Evolutionary conservation across 2,113 vertebrate genomes (phyloP).

Genomic region (Ahaetulla prasina): DNA sequence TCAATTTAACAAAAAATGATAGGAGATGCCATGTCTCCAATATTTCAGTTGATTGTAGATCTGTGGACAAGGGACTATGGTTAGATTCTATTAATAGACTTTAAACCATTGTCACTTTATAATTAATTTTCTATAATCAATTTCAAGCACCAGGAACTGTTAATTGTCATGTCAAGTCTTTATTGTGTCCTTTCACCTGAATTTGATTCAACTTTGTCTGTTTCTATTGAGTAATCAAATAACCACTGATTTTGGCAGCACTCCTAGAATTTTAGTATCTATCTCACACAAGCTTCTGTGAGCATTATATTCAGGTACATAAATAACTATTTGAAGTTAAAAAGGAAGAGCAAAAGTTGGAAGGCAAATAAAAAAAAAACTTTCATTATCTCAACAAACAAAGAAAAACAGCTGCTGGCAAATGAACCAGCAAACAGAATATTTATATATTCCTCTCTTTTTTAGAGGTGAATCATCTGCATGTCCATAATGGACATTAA

Average conservation of each 20-base stretch:
- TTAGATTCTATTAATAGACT: neutral
- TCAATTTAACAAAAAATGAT: neutral
- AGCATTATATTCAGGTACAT: neutral
- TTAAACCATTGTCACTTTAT: neutral
- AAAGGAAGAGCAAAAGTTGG: neutral
- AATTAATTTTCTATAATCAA: neutral
- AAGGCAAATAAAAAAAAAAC: neutral
- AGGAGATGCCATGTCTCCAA: neutral
- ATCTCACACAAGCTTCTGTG: neutral
- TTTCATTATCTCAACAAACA: neutral
- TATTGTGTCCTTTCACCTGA: neutral
- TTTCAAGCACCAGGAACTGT: neutral
- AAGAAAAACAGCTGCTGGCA: neutral
- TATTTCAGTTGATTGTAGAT: neutral
- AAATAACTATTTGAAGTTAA: neutral
- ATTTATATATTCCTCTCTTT: neutral
- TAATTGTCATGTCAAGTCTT: neutral
- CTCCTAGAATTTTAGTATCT: neutral
- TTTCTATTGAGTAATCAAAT: constrained; percentile 1
- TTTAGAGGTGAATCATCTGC: neutral
- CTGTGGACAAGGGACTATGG: neutral
- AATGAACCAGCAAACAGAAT: neutral
- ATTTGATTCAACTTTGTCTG: neutral
- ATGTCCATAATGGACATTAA: neutral
- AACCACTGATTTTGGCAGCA: neutral